Evolutionary conservation across 2,113 vertebrate genomes (phyloP), one percentile per base, ranked within the genome.

Genomic region (Procavia capensis): DNA sequence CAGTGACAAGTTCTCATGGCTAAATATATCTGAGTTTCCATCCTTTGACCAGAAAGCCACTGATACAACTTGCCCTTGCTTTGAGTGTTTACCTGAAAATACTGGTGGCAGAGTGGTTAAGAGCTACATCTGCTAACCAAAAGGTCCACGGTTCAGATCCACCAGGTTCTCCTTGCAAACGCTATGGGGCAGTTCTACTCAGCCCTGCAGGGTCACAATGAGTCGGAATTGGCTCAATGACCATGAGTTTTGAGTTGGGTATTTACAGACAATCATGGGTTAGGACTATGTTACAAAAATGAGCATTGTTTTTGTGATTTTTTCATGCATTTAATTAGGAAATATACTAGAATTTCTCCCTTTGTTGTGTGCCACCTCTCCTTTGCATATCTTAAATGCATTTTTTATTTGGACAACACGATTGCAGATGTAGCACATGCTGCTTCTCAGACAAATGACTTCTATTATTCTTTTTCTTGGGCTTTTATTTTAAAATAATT

Each of bases 301-400:
- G 31, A 98, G 81, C 81, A 63, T 34, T 79, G 61, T 96, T 97
- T 95, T 43, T 54, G 13, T 95, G 39, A 54, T 57, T 94, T 91
- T 95, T 72, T 92, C 64, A 84, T 97, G 95, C 70, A 96, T 97
- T 97, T 97, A 97, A 93, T 97, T 97, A 97, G 95, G 68, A 66
- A 43, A 54, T 81, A 96, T 75, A 95, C 31, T 95, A 85, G 61
- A 43, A 0, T 94, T 25, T 86, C n/a, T 90, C 90, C 63, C 93
- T 91, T 59, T 59, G 22, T 19, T 39, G 36, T 39, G 20, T 41
- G 70, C 20, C 13, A 4, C 94, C 25, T 86, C 39, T 87, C 91
- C 57, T 90, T 92, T 57, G 36, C 20, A 45, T 94, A 25, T 41
- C 45, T 90, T 45, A 79, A 85, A 87, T 80, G 68, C 41, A 83